A percentile compares a stretch with the other conserved stretches of the same genome.
phyloP scores from a whole-genome alignment of 1,140 invertebrate species.

The Papilio machaon region DNA sequence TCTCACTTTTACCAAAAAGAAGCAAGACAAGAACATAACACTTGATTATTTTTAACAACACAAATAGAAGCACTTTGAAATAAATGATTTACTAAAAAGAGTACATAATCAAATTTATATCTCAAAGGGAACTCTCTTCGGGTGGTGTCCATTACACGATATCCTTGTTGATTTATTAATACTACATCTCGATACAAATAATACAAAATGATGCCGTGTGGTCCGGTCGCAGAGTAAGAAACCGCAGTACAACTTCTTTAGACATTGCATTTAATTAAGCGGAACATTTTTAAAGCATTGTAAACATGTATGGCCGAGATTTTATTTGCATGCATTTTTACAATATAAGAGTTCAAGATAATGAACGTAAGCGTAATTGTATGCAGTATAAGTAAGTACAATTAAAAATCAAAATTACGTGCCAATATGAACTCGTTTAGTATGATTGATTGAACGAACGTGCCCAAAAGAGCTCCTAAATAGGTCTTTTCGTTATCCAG shows the following conservation, averaged over 20 bases:
- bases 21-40: background rate
- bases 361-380: background rate
- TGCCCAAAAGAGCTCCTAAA: background rate
- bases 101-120: slow-evolving; percentile 67
- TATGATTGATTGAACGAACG: background rate
- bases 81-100: slow-evolving; percentile 67
- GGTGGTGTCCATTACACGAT: slow-evolving; percentile 64
- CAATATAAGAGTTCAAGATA: background rate
- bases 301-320: background rate
- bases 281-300: slow-evolving; percentile 6
- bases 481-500: background rate
- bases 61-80: slow-evolving; percentile 35
- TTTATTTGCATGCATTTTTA: background rate
- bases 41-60: background rate
- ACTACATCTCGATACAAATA: slow-evolving; percentile 54
- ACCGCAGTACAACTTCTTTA: background rate
- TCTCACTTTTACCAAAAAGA: background rate
- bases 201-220: slow-evolving; percentile 52
- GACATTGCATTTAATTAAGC: background rate
- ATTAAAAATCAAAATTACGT: too few relatives aligned
- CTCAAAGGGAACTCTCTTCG: slow-evolving; percentile 54
- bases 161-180: slow-evolving; percentile 69
- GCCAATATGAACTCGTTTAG: too few relatives aligned
- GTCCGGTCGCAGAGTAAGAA: slow-evolving; percentile 40
- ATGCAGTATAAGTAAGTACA: too few relatives aligned